Base-by-base conservation (phyloP, 2,797 vertebrate genomes). In the Periparus ater region DNA sequence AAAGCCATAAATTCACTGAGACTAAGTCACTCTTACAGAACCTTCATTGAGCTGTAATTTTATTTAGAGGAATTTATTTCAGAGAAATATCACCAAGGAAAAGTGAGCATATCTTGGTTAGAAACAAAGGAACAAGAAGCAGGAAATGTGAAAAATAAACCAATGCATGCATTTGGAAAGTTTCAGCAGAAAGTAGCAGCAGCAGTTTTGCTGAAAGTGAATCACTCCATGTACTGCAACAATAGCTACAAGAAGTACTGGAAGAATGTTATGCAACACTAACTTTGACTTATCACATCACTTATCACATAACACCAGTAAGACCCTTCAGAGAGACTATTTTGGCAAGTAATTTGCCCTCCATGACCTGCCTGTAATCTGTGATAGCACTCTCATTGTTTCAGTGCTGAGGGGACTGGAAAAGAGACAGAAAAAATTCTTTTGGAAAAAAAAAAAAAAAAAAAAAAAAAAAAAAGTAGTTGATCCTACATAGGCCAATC, bases 341-440 rank as follows among this genome's bases (percentile, higher is more conserved):
- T 96, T 91, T 96, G 95, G 92, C 89, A 95, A 93, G 87, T 87
- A 96, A 96, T 96, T 95, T 97, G 92, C 86, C 85, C 95, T 96
- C 42, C 55, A 54, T 96, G 95, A 96, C 94, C 95, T 94, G 76
- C 61, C 92, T 93, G 91, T 91, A 95, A 86, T 93, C 91, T n/a
- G 26, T 86, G 91, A 78, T 95, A 92, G 57, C 57, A 65, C 34
- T 92, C 65, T 91, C 44, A 70, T 88, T 95, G 71, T 81, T 95
- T 94, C 88, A 89, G 29, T 11, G 29, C 65, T 74, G 73, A 65
- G 67, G 85, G 53, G 36, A 74, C 91, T 94, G 23, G 55, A 76
- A 91, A 96, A 60, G 45, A 90, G 53, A 89, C 48, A 85, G 78
- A 84, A 87, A 90, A 80, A 57, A 80, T 13, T 54, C 30, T 88